Evolutionary conservation across 37 sponge, comb jelly and placozoan genomes (phyloP), one percentile per base, ranked within the genome.

Genomic region (Beroe ovata): DNA sequence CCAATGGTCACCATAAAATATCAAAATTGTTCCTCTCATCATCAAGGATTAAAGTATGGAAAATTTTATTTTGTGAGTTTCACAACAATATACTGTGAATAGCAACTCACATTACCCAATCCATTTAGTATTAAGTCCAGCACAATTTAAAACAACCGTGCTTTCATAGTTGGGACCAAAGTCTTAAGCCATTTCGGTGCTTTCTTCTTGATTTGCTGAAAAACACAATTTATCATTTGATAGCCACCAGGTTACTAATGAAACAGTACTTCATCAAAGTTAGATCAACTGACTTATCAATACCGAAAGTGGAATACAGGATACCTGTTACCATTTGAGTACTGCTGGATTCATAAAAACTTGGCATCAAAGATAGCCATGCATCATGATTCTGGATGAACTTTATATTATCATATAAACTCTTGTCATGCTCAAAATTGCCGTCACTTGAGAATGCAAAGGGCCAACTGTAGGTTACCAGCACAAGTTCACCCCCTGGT

Each of bases 281-380:
- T n/a, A n/a, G n/a, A n/a, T n/a, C n/a, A n/a, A n/a, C n/a, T n/a
- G n/a, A n/a, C n/a, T n/a, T n/a, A n/a, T n/a, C n/a, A n/a, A n/a
- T n/a, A n/a, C n/a, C n/a, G n/a, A n/a, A n/a, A n/a, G n/a, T n/a
- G n/a, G n/a, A n/a, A n/a, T n/a, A n/a, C n/a, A n/a, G n/a, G n/a
- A n/a, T n/a, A n/a, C n/a, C n/a, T n/a, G n/a, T n/a, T n/a, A n/a
- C n/a, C n/a, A n/a, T n/a, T n/a, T n/a, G n/a, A n/a, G n/a, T n/a
- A n/a, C n/a, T n/a, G n/a, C n/a, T n/a, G n/a, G n/a, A n/a, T n/a
- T 47, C 11, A 11, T 47, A 47, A 32, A 66, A 66, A 32, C 69
- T 66, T 18, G 69, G 69, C 69, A 66, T 66, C 3, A 66, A 33
- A 66, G 69, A 66, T 4, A 66, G 69, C 69, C 69, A 66, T 2